Conservation (phyloP, 2,797 vertebrate species). For the Gymnoscopelus microlampas region DNA sequence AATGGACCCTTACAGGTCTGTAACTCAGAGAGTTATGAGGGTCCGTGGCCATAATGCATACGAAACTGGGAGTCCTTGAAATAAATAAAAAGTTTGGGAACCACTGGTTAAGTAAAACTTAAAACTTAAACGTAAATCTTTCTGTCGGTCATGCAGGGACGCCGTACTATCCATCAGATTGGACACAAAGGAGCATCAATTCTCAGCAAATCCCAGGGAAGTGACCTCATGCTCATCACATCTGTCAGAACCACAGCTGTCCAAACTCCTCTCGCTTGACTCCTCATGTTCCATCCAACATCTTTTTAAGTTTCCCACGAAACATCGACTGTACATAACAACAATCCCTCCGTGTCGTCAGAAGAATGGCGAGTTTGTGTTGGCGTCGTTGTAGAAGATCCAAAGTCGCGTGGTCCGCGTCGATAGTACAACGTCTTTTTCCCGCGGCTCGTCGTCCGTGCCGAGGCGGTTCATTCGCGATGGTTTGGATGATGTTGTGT, state of each 20-base stretch:
- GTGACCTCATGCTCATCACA: conserved; percentile 61
- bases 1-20: no score
- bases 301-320: background rate
- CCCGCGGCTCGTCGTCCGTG: no score
- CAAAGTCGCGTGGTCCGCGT: conserved; percentile 17
- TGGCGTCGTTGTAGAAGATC: conserved; percentile 56
- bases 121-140: conserved; percentile 13
- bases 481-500: background rate
- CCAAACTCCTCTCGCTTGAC: conserved; percentile 31
- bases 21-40: no score
- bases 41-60: no score
- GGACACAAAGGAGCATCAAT: conserved; percentile 37
- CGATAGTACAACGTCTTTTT: no score
- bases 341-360: conserved; percentile 17
- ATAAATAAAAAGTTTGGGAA: no score
- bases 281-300: conserved; percentile 9
- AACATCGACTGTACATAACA: background rate
- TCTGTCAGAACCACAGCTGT: conserved; percentile 15
- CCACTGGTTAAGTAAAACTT: conserved; percentile 17
- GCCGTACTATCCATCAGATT: conserved; percentile 34
- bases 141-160: conserved; percentile 63
- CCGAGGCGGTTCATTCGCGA: background rate
- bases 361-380: conserved; percentile 35
- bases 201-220: conserved; percentile 38
- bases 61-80: no score